Percentiles rank a stretch among this genome's conserved stretches.
Conservation (phyloP, 2,888 invertebrate genomes). For the Eupithecia abbreviata region DNA sequence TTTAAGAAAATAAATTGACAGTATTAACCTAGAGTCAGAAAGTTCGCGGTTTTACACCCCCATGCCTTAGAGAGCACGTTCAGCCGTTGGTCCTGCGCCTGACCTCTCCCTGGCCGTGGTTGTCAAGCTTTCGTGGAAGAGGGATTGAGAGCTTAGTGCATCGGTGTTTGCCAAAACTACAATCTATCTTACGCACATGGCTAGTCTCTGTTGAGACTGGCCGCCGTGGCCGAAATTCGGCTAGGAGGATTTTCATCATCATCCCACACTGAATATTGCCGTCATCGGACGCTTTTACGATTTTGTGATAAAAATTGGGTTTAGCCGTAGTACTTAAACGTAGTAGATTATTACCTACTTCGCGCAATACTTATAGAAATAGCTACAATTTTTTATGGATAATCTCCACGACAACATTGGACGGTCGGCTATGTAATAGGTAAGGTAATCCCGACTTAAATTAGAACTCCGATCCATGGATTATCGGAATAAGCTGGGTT, state of each 20-base stretch:
- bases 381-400: neutral
- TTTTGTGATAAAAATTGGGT: neutral
- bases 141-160: neutral
- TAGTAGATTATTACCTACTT: neutral
- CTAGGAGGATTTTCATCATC: neutral
- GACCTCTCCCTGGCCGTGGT: neutral
- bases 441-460: conserved; percentile 24
- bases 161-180: neutral
- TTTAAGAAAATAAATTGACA: too few relatives aligned
- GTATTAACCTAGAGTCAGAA: neutral
- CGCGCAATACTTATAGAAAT: neutral
- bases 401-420: neutral
- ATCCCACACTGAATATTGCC: neutral
- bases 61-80: neutral
- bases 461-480: conserved; percentile 26
- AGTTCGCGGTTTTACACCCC: neutral
- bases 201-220: neutral
- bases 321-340: neutral
- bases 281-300: neutral
- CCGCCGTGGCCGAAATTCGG: neutral
- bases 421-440: neutral
- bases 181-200: neutral
- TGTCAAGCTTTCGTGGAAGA: neutral
- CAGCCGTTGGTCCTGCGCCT: neutral
- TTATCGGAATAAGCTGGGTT: conserved; percentile 26